A percentile compares a stretch with the other conserved stretches of the same genome.
Evolutionary conservation across 2,113 vertebrate species (phyloP).

Genomic region (Phalacrocorax aristotelis): DNA sequence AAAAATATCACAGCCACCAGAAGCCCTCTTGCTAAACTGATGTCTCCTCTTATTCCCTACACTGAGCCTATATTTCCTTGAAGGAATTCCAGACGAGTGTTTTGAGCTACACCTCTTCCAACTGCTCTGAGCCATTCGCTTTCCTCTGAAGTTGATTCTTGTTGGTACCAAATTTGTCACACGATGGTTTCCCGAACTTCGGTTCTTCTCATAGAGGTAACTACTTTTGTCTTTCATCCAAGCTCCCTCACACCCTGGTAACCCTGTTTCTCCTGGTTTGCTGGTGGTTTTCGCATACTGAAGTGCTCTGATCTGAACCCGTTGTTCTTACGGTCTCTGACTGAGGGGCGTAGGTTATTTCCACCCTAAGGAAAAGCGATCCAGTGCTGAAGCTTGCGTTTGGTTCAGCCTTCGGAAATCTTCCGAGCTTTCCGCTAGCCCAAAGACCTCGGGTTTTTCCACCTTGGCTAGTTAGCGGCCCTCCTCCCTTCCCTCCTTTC

Average conservation of each 20-base stretch:
- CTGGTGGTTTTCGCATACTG: not conserved
- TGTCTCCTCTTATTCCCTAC: not conserved
- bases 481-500: not conserved
- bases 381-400: not conserved
- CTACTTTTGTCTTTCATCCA: not conserved
- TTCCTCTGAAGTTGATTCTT: not conserved
- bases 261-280: not conserved
- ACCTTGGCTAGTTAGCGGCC: not conserved
- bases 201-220: not conserved
- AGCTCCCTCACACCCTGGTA: not conserved
- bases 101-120: not conserved
- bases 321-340: not conserved
- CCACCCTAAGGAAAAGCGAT: not conserved
- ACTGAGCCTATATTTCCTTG: not conserved
- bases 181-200: not conserved
- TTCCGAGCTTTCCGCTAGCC: not conserved
- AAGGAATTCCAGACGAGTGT: not conserved
- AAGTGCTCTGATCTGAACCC: not conserved
- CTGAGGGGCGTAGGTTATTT: not conserved
- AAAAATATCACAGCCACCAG: not conserved
- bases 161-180: not conserved
- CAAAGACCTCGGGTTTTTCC: not conserved
- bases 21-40: not conserved
- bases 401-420: not conserved
- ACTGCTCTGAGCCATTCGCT: not conserved